phyloP scores from a whole-genome alignment of 2,888 invertebrate species.

The Dexiosoma caninum region DNA sequence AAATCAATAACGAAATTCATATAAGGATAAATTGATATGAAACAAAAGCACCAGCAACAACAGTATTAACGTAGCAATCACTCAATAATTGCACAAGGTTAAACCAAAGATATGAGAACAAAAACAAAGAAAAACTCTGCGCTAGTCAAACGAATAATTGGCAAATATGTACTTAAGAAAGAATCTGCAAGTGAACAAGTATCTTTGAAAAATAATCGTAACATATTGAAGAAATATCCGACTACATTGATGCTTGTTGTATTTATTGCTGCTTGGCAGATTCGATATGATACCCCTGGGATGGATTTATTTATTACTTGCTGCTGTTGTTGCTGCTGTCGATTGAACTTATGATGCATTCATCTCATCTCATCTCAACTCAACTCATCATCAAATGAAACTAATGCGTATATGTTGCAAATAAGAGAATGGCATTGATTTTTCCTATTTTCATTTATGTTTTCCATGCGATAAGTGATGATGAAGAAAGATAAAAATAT shows the following conservation, averaged over 20 bases:
- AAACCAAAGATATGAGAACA: too few species aligned
- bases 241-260: background rate
- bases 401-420: slow-evolving; percentile 34
- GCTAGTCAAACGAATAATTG: slow-evolving; percentile 7
- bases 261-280: background rate
- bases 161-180: slow-evolving; percentile 7
- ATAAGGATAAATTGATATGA: slow-evolving; percentile 47
- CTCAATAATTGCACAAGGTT: slow-evolving; percentile 58
- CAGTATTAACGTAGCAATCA: slow-evolving; percentile 28
- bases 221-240: slow-evolving; percentile 17
- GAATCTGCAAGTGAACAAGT: slow-evolving; percentile 1
- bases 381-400: slow-evolving; percentile 6
- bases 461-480: slow-evolving; percentile 34
- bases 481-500: slow-evolving; percentile 38
- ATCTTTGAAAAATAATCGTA: slow-evolving; percentile 48
- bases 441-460: slow-evolving; percentile 38
- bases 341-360: slow-evolving; percentile 59
- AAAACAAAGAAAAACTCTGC: background rate
- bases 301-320: slow-evolving; percentile 68
- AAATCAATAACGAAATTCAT: slow-evolving; percentile 54
- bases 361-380: slow-evolving; percentile 18
- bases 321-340: slow-evolving; percentile 30
- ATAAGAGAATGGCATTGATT: background rate
- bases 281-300: slow-evolving; percentile 68
- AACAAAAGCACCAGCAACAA: slow-evolving; percentile 4